phyloP scores from a whole-genome alignment of 2,797 vertebrate species.

The Mormyrus hasselquistii region DNA sequence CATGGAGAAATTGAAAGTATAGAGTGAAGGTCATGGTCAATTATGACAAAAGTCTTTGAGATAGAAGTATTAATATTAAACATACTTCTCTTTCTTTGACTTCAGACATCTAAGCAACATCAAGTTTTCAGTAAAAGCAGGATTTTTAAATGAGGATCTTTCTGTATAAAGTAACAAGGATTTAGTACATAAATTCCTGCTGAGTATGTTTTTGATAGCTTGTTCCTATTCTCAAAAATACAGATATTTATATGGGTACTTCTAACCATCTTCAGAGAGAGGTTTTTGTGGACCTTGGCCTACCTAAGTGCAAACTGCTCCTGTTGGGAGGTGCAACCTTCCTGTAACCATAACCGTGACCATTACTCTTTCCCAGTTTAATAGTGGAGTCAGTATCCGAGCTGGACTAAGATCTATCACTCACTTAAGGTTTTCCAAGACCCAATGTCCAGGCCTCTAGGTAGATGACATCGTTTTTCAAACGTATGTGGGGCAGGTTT shows the following conservation, averaged over 20 bases:
- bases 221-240: background rate
- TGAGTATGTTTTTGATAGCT: background rate
- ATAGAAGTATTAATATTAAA: background rate
- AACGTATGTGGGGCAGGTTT: background rate
- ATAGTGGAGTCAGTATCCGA: background rate
- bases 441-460: constrained; percentile 5
- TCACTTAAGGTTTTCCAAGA: constrained; percentile 5
- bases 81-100: background rate
- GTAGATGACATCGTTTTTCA: constrained; percentile 3
- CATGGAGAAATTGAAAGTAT: background rate
- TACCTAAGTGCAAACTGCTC: background rate
- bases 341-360: background rate
- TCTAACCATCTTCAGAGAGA: background rate
- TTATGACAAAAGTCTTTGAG: background rate
- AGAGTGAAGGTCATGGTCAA: background rate
- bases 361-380: constrained; percentile 1
- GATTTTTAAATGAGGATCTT: background rate
- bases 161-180: background rate
- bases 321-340: background rate
- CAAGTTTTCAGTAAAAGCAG: background rate
- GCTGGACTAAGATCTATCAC: background rate
- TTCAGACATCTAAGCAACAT: background rate
- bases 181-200: background rate
- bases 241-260: background rate
- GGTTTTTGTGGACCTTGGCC: background rate